Conservation (phyloP, 2,888 invertebrate species). For the Tiliacea aurago region DNA sequence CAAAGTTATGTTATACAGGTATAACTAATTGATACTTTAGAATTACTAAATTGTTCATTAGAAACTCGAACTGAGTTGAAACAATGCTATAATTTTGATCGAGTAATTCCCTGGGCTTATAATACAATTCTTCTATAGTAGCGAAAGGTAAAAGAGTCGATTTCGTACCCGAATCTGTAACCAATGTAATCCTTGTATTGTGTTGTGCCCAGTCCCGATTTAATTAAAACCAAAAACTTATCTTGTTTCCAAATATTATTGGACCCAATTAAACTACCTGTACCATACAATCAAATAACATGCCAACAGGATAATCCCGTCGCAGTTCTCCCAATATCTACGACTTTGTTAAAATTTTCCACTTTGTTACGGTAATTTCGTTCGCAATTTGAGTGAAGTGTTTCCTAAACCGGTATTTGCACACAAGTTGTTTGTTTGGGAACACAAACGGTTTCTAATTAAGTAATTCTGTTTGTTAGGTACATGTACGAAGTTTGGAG, state of each 20-base stretch:
- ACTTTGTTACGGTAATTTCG: conserved; percentile 21
- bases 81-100: not conserved
- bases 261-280: conserved; percentile 45
- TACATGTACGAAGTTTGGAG: conserved; percentile 20
- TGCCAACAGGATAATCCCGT: conserved; percentile 31
- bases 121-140: not conserved
- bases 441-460: conserved; percentile 17
- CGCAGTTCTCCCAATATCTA: conserved; percentile 12
- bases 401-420: conserved; percentile 20
- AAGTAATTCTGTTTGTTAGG: conserved; percentile 29
- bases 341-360: conserved; percentile 36
- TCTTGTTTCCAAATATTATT: conserved; percentile 41
- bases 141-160: not conserved
- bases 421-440: conserved; percentile 26
- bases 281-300: conserved; percentile 40
- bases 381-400: conserved; percentile 22
- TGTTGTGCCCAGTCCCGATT: conserved; percentile 17
- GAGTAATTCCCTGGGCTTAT: not conserved
- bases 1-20: not conserved
- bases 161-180: conserved; percentile 8
- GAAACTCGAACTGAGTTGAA: not conserved
- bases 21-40: not conserved
- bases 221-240: conserved; percentile 54
- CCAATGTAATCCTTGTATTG: conserved; percentile 15
- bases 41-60: not conserved